Evolutionary conservation across 53 echinoderm and acorn worm species (phyloP).

Genomic region (Stichopus horrens): DNA sequence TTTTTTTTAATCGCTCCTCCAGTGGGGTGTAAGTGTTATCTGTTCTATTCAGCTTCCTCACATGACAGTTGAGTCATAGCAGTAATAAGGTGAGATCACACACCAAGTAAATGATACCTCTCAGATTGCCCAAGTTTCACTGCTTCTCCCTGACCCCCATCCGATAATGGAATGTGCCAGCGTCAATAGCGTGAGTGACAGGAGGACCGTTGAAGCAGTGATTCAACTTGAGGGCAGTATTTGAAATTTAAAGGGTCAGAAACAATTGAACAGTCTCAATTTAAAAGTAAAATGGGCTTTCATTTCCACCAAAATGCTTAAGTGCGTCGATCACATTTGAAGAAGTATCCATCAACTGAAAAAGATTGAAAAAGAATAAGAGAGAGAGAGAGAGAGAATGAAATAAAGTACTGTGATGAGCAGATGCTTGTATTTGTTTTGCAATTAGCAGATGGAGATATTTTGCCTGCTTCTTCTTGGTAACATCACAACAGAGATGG

Average conservation of each 20-base stretch:
- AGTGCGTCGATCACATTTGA: background rate
- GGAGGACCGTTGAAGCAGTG: background rate
- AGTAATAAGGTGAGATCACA: background rate
- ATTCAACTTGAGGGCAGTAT: background rate
- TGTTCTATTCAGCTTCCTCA: background rate
- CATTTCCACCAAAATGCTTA: background rate
- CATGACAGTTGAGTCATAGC: background rate
- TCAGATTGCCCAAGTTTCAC: no score
- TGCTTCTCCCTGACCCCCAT: background rate
- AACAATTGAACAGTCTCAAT: background rate
- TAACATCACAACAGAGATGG: no score
- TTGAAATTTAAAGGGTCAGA: background rate
- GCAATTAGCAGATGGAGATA: no score
- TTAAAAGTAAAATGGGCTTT: background rate
- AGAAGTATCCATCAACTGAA: background rate
- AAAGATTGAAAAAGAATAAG: no score
- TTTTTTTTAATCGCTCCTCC: no score
- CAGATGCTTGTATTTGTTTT: no score
- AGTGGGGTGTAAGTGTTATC: no score
- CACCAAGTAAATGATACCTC: background rate
- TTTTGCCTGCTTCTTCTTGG: no score
- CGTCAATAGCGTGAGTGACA: background rate
- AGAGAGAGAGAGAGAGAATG: no score
- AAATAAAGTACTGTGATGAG: no score
- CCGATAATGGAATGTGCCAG: background rate